phyloP scores from a whole-genome alignment of 2,113 vertebrate species.

The Bungarus multicinctus region DNA sequence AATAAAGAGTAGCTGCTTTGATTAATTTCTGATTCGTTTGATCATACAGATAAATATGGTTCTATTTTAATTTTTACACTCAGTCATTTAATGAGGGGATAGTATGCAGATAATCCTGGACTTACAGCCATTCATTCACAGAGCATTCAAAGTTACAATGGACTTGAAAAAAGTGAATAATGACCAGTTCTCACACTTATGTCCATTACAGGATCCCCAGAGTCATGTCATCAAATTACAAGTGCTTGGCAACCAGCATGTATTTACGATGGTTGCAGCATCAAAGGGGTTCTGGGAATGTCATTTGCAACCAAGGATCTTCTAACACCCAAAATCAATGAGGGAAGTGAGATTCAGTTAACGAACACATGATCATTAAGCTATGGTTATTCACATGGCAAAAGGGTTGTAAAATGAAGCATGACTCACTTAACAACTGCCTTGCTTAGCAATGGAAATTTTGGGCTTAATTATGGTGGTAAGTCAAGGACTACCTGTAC shows the following conservation, averaged over 20 bases:
- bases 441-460: no score
- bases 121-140: not conserved
- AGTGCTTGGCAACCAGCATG: not conserved
- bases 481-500: no score
- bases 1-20: not conserved
- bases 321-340: not conserved
- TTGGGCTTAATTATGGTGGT: no score
- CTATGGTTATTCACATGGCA: no score
- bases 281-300: not conserved
- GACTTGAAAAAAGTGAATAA: not conserved
- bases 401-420: no score
- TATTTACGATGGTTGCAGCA: not conserved
- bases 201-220: not conserved
- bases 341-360: no score
- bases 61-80: not conserved
- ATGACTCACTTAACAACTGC: no score
- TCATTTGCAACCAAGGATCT: not conserved
- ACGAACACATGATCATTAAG: no score
- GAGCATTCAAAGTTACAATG: not conserved
- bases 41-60: not conserved
- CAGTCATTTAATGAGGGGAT: not conserved
- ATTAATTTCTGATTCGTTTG: not conserved
- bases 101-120: not conserved
- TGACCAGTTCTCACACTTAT: not conserved
- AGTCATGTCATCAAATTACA: not conserved